Evolutionary conservation across 2,113 vertebrate genomes (phyloP).

Genomic region (Melospiza melodia): DNA sequence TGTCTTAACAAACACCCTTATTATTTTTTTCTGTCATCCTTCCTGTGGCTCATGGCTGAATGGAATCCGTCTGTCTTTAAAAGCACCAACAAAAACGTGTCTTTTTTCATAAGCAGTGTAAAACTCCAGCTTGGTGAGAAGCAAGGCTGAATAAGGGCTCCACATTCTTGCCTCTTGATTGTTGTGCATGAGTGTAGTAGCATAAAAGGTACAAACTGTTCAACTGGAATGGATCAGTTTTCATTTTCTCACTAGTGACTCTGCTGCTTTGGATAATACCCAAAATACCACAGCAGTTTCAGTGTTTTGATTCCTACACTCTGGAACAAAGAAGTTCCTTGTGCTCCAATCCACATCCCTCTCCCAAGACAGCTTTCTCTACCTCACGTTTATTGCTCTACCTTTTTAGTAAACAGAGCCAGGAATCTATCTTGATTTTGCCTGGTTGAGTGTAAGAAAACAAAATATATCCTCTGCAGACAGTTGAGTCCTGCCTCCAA

Average conservation of each 20-base stretch:
- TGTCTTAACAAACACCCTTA: not conserved
- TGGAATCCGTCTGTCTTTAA: not conserved
- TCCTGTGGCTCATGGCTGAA: not conserved
- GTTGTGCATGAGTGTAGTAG: not conserved
- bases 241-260: conserved; percentile 26
- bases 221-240: conserved; percentile 43
- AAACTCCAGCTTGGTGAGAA: not conserved
- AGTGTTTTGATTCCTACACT: conserved; percentile 31
- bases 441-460: not conserved
- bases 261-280: conserved; percentile 43
- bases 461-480: conserved; percentile 29
- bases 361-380: not conserved
- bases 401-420: conserved; percentile 3
- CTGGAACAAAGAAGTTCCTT: conserved; percentile 48
- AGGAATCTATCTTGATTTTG: not conserved
- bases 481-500: not conserved
- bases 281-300: conserved; percentile 58
- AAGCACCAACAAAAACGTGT: not conserved
- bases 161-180: conserved; percentile 26
- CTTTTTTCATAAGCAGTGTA: not conserved
- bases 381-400: conserved; percentile 5
- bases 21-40: not conserved
- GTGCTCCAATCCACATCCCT: not conserved
- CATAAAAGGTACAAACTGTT: conserved; percentile 55
- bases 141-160: not conserved